Percentiles rank a stretch among this genome's conserved stretches.
Conservation (phyloP, 2,113 vertebrate species). For the Oplegnathus fasciatus region DNA sequence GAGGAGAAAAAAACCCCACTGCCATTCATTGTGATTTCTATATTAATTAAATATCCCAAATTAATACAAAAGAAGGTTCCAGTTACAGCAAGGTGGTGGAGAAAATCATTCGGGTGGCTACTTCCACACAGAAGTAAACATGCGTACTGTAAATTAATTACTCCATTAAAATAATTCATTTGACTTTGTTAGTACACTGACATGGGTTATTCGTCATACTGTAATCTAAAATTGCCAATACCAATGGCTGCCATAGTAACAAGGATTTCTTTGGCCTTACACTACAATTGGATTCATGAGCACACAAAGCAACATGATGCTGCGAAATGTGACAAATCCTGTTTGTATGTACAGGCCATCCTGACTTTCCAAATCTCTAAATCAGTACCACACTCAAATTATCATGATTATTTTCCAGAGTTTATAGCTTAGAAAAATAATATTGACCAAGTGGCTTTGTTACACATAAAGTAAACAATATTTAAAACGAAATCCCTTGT, state of each 20-base stretch:
- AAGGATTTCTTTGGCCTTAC: background rate
- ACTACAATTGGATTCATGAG: background rate
- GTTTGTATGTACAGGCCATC: background rate
- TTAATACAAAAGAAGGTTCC: background rate
- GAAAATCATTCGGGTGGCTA: background rate
- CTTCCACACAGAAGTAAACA: background rate
- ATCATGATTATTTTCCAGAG: background rate
- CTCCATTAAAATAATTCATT: background rate
- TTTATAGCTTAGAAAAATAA: background rate
- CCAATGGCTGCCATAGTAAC: background rate
- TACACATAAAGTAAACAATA: background rate
- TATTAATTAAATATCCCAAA: background rate
- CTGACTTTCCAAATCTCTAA: background rate
- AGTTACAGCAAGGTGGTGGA: background rate
- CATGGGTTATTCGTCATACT: background rate
- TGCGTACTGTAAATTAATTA: background rate
- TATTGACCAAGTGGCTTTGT: background rate
- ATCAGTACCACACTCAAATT: background rate
- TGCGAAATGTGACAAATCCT: background rate
- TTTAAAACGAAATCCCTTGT: background rate
- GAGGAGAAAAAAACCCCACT: too few species aligned
- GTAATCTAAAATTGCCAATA: background rate
- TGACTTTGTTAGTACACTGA: background rate
- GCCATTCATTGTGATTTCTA: background rate
- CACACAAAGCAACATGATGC: background rate